Evolutionary conservation across 2,113 vertebrate genomes (phyloP).

Genomic region (Anoura caudifer): DNA sequence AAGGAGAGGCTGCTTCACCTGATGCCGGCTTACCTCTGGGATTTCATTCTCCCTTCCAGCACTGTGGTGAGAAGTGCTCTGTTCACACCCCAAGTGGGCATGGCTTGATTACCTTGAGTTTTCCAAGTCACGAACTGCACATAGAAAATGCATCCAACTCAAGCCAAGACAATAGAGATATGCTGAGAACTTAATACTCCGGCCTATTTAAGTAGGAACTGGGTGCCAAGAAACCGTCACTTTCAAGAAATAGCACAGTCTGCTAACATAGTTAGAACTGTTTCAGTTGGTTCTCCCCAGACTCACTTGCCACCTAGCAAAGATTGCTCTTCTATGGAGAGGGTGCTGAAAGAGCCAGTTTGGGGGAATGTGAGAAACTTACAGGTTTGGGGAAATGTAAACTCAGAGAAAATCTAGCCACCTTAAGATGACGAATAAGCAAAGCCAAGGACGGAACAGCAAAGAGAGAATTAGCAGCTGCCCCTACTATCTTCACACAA

Average conservation of each 20-base stretch:
- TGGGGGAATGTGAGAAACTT: not conserved
- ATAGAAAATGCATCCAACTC: constrained; percentile 44
- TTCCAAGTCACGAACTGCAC: constrained; percentile 53
- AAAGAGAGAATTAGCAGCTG: not conserved
- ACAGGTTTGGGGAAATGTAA: not conserved
- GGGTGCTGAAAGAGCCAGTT: not conserved
- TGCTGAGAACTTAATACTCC: constrained; percentile 40
- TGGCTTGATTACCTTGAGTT: not conserved
- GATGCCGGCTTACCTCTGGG: not conserved
- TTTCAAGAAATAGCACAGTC: constrained; percentile 23
- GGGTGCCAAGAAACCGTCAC: constrained; percentile 47
- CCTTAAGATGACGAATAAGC: not conserved
- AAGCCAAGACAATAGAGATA: constrained; percentile 43
- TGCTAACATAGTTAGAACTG: constrained; percentile 15
- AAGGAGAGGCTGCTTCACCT: not conserved
- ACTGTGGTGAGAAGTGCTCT: not conserved
- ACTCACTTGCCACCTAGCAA: not conserved
- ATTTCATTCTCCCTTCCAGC: not conserved
- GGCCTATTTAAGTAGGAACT: not conserved
- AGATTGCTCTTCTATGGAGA: not conserved
- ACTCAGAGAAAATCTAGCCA: not conserved
- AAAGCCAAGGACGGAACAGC: not conserved
- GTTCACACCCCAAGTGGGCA: constrained; percentile 34
- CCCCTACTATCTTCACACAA: not conserved
- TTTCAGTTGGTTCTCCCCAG: not conserved